These are phyloP conservation scores for Piezodorus guildinii DNA, from an alignment of 1,140 invertebrate genomes.

Conservation along the genomic window DNA sequence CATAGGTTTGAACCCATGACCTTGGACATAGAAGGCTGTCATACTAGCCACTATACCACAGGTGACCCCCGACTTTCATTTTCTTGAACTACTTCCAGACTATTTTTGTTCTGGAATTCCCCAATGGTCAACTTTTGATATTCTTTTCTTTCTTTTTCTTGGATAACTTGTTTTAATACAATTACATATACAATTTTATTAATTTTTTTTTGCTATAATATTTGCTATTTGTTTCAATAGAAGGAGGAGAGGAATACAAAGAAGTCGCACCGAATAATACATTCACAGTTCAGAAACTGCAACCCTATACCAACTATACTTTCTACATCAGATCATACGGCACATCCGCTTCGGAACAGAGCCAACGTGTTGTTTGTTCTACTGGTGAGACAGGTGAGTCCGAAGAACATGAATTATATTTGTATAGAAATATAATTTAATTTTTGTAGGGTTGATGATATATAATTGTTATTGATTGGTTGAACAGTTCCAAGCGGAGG, in stretches of 20 bases:
- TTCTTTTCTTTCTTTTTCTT: no score
- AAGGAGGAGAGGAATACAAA: slow-evolving; percentile 40
- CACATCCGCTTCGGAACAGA: slow-evolving; percentile 47
- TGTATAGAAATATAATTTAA: neutral
- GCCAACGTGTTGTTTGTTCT: slow-evolving; percentile 44
- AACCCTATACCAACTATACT: slow-evolving; percentile 53
- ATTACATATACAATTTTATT: no score
- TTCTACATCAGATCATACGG: slow-evolving; percentile 52
- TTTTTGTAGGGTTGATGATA: neutral
- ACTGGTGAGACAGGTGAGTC: slow-evolving; percentile 46
- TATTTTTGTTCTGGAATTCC: no score
- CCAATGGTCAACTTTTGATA: no score
- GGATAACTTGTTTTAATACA: no score
- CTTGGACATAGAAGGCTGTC: no score
- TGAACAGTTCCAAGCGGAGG: slow-evolving; percentile 43
- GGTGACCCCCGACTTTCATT: no score
- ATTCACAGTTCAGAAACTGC: slow-evolving; percentile 41
- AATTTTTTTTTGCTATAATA: no score
- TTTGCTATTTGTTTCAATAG: slow-evolving; percentile 16
- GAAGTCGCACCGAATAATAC: slow-evolving; percentile 43
- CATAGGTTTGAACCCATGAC: no score
- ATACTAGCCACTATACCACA: no score
- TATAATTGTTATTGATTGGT: neutral
- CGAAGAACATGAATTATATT: neutral
- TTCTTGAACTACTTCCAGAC: no score